phyloP scores from a whole-genome alignment of 1,140 invertebrate species.

The Drosophila dunni region DNA sequence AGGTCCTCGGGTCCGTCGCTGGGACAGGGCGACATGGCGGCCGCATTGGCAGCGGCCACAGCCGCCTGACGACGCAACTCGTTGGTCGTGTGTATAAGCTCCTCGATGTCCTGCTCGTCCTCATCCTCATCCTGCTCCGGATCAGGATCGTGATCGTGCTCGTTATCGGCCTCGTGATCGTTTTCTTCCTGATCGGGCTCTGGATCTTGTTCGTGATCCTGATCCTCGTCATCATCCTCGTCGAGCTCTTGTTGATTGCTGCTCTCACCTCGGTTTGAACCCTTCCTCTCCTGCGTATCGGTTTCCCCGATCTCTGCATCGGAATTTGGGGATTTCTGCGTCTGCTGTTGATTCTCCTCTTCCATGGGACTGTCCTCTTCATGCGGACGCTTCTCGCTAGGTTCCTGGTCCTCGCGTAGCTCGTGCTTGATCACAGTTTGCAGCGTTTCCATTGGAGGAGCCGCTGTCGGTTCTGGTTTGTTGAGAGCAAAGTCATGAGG shows the following conservation, averaged over 20 bases:
- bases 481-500: conserved; percentile 85
- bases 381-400: conserved; percentile 35
- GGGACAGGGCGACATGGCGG: conserved; percentile 66
- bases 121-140: conserved; percentile 64
- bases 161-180: conserved; percentile 22
- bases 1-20: conserved; percentile 85
- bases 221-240: conserved; percentile 21
- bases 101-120: conserved; percentile 80
- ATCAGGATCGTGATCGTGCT: conserved; percentile 45
- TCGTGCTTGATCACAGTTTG: conserved; percentile 83
- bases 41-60: conserved; percentile 66
- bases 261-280: background rate
- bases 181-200: conserved; percentile 23
- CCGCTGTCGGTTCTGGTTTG: conserved; percentile 48
- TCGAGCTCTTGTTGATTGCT: conserved; percentile 39
- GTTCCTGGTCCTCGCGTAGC: conserved; percentile 59
- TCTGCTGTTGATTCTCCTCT: conserved; percentile 48
- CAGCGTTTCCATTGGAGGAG: conserved; percentile 36
- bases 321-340: conserved; percentile 9
- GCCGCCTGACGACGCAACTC: conserved; percentile 74
- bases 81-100: conserved; percentile 80
- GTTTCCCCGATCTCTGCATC: conserved; percentile 14
- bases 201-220: conserved; percentile 16
- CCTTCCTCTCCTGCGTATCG: conserved; percentile 1
- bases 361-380: conserved; percentile 35